Conservation (phyloP, 2,113 vertebrate genomes). For the Esox niger region DNA sequence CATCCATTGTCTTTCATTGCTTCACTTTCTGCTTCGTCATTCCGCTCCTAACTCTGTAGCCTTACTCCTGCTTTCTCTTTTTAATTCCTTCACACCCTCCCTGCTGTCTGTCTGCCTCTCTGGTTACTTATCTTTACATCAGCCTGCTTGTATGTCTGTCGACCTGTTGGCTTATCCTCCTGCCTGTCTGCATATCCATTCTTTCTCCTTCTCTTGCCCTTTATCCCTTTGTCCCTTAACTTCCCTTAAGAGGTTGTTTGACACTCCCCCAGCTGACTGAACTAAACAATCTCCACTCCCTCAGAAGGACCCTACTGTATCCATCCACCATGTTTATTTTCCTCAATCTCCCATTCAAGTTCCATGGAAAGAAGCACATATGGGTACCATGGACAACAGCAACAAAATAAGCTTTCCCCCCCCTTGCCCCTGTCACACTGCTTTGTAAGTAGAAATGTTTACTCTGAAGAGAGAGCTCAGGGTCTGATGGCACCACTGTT, state of each 20-base stretch:
- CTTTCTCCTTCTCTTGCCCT: neutral
- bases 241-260: constrained; percentile 8
- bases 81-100: neutral
- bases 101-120: neutral
- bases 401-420: constrained; percentile 22
- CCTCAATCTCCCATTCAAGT: constrained; percentile 60
- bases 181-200: constrained; percentile 13
- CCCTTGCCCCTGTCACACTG: constrained; percentile 13
- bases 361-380: constrained; percentile 66
- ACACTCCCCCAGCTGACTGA: constrained; percentile 68
- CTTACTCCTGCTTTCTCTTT: constrained; percentile 25
- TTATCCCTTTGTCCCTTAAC: constrained; percentile 14
- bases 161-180: neutral
- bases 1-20: too few species aligned
- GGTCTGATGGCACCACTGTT: constrained; percentile 19
- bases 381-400: constrained; percentile 25
- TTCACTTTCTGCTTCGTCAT: too few species aligned
- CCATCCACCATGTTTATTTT: constrained; percentile 78
- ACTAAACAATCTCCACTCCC: constrained; percentile 59
- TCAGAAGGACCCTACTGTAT: constrained; percentile 70
- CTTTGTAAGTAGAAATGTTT: constrained; percentile 28
- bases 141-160: constrained; percentile 26
- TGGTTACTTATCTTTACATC: constrained; percentile 1
- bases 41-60: too few species aligned
- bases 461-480: constrained; percentile 9